Base-by-base conservation (phyloP, 2,797 vertebrate species). In the Gallirallus australis region DNA sequence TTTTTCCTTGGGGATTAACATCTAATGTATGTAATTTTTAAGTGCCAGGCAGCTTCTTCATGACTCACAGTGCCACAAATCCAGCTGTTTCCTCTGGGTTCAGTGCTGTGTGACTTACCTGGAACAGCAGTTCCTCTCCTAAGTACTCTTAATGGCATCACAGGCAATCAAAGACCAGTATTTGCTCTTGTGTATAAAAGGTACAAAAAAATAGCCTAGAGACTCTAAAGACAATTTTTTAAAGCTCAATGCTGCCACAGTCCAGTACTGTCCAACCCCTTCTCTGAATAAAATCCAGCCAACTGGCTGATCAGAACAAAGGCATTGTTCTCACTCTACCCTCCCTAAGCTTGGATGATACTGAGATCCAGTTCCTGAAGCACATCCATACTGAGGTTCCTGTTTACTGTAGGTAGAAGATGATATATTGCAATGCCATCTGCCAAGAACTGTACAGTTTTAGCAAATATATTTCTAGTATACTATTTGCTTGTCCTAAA, bases 301-400 rank as follows among this genome's bases (percentile, higher is more conserved):
- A 82, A 60, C 11, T 25, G 21, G 33, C 8, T 66, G 40, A 53
- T 30, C 7, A 57, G 35, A 15, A 57, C 60, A 88, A 56, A 78
- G 15, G 11, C 45, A 60, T 0, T 20, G 8, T 9, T 71, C 12
- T 84, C 12, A 5, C 17, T 11, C 3, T 0, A 0, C 3, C 7
- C 28, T 6, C 5, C 2, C 18, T 48, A 75, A 42, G 28, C 40
- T 81, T 50, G 21, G 45, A 33, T 15, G 20, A 23, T 53, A 37
- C 20, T 57, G 21, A 64, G 50, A 69, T 31, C 6, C 40, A 87
- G 20, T 39, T 76, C 66, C 12, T 52, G 14, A 77, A 68, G 23
- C 12, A 53, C 27, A 21, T 33, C 19, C 25, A 48, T 20, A 54
- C 10, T 19, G 20, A 69, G 21, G 24, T 20, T 81, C 31, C 37